Evolutionary conservation across 2,888 invertebrate species (phyloP), one percentile per base, ranked within the genome.

Genomic region (Ceramica pisi): DNA sequence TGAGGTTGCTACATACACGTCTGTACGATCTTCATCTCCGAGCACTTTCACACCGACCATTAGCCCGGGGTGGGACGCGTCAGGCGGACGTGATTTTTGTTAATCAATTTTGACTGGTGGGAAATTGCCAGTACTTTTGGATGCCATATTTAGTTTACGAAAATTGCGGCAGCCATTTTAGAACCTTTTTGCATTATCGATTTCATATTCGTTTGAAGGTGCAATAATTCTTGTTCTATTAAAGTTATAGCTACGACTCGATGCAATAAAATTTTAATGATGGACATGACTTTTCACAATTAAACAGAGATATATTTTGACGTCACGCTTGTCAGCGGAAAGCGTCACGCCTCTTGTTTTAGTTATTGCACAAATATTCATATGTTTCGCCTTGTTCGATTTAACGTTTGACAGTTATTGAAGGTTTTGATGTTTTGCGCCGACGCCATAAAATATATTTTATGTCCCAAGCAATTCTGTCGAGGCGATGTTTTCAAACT

Each of bases 371-470:
- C 84, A 90, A 90, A 90, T 92, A 90, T 90, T 84, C 86, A 86
- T 86, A 80, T 80, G 72, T 84, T 82, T 85, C 73, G 83, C 86
- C 86, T 83, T 86, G 82, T 90, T 89, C 90, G 90, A 92, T 92
- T 91, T 90, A 90, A 89, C 89, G 92, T 92, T 92, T 91, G 91
- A 89, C 89, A 88, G 91, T 91, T 93, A 93, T 94, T 92, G 91
- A 90, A 90, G 91, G 92, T 90, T 93, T 92, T 92, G 94, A 94
- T 93, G 94, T 93, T 92, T 88, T 89, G 93, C 92, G 92, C 87
- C 91, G 89, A 81, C 74, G 93, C 83, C 93, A 90, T 95, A 95
- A 95, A 96, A 95, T 89, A 93, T 92, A 91, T 95, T 96, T 96
- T 96, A 95, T 94, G 95, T 90, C 86, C 91, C 88, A 85, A 89